These are phyloP conservation scores for Venturia canescens DNA, from an alignment of 1,140 invertebrate species.

Conservation along the genomic window DNA sequence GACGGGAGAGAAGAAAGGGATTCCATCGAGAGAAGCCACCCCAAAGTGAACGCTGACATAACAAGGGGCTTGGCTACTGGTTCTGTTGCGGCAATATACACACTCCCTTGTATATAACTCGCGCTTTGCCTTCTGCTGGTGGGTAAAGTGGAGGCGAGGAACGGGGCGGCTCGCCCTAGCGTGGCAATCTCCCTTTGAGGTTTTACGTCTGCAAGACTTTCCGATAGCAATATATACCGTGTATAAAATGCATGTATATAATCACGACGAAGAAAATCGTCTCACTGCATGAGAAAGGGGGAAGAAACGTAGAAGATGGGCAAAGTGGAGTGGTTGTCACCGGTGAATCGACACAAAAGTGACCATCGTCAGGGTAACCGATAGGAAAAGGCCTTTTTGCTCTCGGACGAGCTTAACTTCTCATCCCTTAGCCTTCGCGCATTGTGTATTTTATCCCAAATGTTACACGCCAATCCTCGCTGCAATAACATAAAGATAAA, in stretches of 20 bases:
- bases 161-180: constrained; percentile 16
- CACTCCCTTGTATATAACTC: background rate
- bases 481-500: constrained; percentile 38
- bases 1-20: constrained; percentile 28
- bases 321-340: constrained; percentile 53
- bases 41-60: constrained; percentile 59
- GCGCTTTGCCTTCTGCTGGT: constrained; percentile 13
- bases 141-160: constrained; percentile 34
- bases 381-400: constrained; percentile 53
- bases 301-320: constrained; percentile 23
- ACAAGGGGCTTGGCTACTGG: constrained; percentile 53
- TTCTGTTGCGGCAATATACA: constrained; percentile 27
- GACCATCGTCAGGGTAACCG: constrained; percentile 66
- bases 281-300: background rate
- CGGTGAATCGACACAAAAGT: constrained; percentile 66
- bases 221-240: background rate
- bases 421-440: constrained; percentile 17
- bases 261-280: constrained; percentile 23
- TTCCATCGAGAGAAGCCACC: constrained; percentile 54
- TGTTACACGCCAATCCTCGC: constrained; percentile 46
- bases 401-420: constrained; percentile 58
- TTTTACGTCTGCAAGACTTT: constrained; percentile 41
- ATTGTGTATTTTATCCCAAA: constrained; percentile 48
- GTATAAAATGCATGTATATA: constrained; percentile 12
- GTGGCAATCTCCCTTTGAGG: constrained; percentile 59